phyloP scores from a whole-genome alignment of 2,888 invertebrate species.

The Aphodius granarius region DNA sequence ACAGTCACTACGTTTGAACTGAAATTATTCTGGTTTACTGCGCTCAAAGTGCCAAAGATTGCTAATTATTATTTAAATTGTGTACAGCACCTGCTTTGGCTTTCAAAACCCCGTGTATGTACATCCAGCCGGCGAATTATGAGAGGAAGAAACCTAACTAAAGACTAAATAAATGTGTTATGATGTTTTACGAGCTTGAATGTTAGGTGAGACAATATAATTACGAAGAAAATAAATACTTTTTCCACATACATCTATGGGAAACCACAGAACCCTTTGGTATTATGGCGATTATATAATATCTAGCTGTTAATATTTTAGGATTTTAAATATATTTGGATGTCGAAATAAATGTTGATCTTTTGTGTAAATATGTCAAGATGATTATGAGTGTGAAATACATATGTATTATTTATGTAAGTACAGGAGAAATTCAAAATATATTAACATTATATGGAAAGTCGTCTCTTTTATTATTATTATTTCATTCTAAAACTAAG shows the following conservation, averaged over 20 bases:
- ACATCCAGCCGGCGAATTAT: neutral
- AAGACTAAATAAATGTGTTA: conserved; percentile 24
- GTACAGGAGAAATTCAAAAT: conserved; percentile 28
- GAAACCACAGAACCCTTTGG: conserved; percentile 9
- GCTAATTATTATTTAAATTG: neutral
- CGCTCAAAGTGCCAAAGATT: conserved; percentile 12
- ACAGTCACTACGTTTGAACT: neutral
- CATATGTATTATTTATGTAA: conserved; percentile 20
- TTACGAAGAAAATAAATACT: neutral
- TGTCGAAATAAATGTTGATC: conserved; percentile 7
- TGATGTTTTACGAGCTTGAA: conserved; percentile 24
- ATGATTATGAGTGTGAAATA: neutral
- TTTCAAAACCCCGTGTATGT: conserved; percentile 14
- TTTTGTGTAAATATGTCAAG: conserved; percentile 2
- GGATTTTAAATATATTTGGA: conserved; percentile 6
- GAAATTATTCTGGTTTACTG: conserved; percentile 1
- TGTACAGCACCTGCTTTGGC: conserved; percentile 11
- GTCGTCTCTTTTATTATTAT: neutral
- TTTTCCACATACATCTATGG: conserved; percentile 11
- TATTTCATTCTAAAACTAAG: neutral
- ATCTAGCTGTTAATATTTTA: conserved; percentile 8
- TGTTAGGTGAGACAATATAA: conserved; percentile 28
- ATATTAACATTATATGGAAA: conserved; percentile 13
- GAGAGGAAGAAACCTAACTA: conserved; percentile 14
- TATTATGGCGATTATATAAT: neutral